Evolutionary conservation across 2,113 vertebrate genomes (phyloP), one percentile per base, ranked within the genome.

Genomic region (Thinocorus orbignyianus): DNA sequence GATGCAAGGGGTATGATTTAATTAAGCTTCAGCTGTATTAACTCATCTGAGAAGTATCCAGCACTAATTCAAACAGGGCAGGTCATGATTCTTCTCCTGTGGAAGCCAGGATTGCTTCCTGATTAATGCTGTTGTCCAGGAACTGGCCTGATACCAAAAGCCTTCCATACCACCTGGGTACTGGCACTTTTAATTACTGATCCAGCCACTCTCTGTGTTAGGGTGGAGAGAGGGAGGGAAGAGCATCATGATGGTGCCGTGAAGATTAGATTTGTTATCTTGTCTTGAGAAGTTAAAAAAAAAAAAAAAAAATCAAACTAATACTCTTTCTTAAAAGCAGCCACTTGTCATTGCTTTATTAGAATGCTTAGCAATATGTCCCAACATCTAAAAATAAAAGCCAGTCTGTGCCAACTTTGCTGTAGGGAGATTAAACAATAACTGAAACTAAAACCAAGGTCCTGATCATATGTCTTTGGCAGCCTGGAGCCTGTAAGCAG

Each of bases 401-500:
- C 39, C 10, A 30, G 11, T 68, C 61, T 60, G 17, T 78, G 61
- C 2, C 4, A 94, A 25, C 48, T 81, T 89, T 81, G 72, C 91
- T 95, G 86, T 48, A 84, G 89, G 94, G 86, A 89, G 51, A 92
- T 91, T 86, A 74, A 95, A 91, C 51, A 13, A 0, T 68, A 84
- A 90, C 73, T 91, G 89, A 86, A 95, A 81, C 60, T n/a, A 89
- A 92, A 69, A 18, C 60, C 14, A 19, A 79, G 60, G 33, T 86
- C 73, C 65, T 92, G 88, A 78, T 95, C 42, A 3, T 94, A 92
- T 95, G 93, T 96, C 64, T 91, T 71, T 31, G 69, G 37, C 51
- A 89, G 73, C 91, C 91, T 93, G 3, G 0, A 84, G 94, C 65
- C 48, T 76, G 33, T 74, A 48, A 96, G 60, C 42, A 91, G 65